Evolutionary conservation across 1,140 invertebrate species (phyloP), one percentile per base, ranked within the genome.

Genomic region (Tetramorium alpestre): DNA sequence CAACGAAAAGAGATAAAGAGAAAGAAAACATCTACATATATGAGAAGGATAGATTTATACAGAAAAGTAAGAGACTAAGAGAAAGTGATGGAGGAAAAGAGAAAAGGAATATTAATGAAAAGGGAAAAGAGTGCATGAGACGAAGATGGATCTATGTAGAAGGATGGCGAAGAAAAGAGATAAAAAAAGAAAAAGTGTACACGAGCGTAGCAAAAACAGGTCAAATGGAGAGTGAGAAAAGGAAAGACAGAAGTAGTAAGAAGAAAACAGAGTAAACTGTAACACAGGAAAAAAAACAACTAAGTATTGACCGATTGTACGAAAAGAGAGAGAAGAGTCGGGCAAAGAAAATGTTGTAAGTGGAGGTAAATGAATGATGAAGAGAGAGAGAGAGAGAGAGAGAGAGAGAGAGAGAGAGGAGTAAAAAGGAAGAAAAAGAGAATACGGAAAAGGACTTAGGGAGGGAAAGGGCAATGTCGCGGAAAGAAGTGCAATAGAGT

Each of bases 401-500:
- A 33, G 28, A 33, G 28, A 28, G 28, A 28, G 28, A 28, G 28
- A 28, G 28, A 75, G 54, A 49, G 25, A 49, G 5, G 38, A 72
- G 56, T 33, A n/a, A 2, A 60, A 60, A 60, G 18, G 18, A 3
- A 84, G 18, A 11, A n/a, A 28, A 18, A 62, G 25, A 69, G 64
- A 44, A 84, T 22, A 38, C 11, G 18, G 41, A 22, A 51, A 58
- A 56, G 28, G 8, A n/a, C 38, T 80, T 65, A 65, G 1, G 3
- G 11, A 47, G 11, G 33, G 10, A 84, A 84, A 84, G 41, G 41
- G 54, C 49, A 73, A 75, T 18, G 13, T 41, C 44, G 80, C 54
- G 41, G 25, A 75, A 73, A 28, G 51, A 13, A 84, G 56, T 49
- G 80, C 54, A 38, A 84, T 58, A 25, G 10, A 85, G 58, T 25